A percentile compares a stretch with the other conserved stretches of the same genome.
These are phyloP conservation scores for Elysia chlorotica DNA, from an alignment of 1,140 invertebrate species.

Conservation along the genomic window DNA sequence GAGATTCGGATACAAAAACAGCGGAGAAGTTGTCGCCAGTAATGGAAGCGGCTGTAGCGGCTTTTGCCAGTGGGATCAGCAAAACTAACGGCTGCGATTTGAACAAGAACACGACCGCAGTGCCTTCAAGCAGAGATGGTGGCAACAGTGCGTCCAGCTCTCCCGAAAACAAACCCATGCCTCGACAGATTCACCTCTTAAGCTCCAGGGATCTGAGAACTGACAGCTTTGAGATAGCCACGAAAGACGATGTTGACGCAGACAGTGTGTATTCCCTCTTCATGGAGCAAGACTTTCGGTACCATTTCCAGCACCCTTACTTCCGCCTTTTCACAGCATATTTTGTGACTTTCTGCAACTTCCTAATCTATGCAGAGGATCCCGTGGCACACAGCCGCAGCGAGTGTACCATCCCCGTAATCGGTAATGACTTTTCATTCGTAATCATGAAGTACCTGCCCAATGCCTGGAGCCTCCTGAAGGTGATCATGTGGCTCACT, in stretches of 20 bases:
- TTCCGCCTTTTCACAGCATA: constrained; percentile 65
- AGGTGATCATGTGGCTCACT: constrained; percentile 65
- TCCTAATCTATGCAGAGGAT: constrained; percentile 69
- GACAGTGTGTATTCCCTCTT: constrained; percentile 57
- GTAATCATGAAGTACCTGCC: constrained; percentile 65
- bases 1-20: too few species aligned
- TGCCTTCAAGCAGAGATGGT: too few species aligned
- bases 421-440: constrained; percentile 68
- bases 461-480: constrained; percentile 65
- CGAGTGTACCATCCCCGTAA: constrained; percentile 66
- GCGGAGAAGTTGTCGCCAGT: too few species aligned
- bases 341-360: constrained; percentile 68
- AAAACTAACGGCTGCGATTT: too few species aligned
- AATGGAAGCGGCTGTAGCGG: too few species aligned
- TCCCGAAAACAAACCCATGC: too few species aligned
- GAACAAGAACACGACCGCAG: too few species aligned
- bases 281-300: constrained; percentile 64
- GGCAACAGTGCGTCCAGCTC: too few species aligned
- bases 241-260: constrained; percentile 41
- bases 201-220: too few species aligned
- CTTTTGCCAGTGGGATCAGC: too few species aligned
- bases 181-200: too few species aligned
- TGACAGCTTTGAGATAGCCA: constrained; percentile 16
- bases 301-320: constrained; percentile 69
- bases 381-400: constrained; percentile 67